Percentiles rank a stretch among this genome's conserved stretches.
These are phyloP conservation scores for Rhyacophila evoluta DNA, from an alignment of 2,888 invertebrate genomes.

Conservation along the genomic window DNA sequence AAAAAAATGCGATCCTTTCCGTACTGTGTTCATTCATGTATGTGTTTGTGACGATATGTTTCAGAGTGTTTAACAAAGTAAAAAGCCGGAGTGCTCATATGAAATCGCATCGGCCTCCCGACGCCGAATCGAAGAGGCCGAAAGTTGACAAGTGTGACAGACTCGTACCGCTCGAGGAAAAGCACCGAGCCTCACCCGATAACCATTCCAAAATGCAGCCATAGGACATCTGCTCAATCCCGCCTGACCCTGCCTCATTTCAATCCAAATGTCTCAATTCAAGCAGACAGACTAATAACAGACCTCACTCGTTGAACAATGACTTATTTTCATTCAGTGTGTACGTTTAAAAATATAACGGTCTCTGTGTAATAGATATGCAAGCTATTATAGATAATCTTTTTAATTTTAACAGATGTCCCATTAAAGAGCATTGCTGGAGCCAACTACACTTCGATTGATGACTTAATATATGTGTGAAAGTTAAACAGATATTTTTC, in stretches of 20 bases:
- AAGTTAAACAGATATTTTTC: not conserved
- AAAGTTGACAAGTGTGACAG: slow-evolving; percentile 73
- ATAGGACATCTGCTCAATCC: slow-evolving; percentile 50
- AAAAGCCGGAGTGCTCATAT: slow-evolving; percentile 99
- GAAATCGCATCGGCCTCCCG: slow-evolving; percentile 97
- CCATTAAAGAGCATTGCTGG: slow-evolving; percentile 47
- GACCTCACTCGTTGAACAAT: slow-evolving; percentile 7
- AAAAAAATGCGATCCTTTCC: not conserved
- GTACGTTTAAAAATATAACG: slow-evolving; percentile 26
- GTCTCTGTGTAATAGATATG: slow-evolving; percentile 2
- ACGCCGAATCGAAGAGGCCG: slow-evolving; percentile 81
- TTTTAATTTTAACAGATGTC: slow-evolving; percentile 47
- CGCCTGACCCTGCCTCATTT: slow-evolving; percentile 41
- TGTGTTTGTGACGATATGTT: slow-evolving; percentile 61
- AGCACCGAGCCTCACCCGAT: slow-evolving; percentile 64
- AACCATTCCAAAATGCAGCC: slow-evolving; percentile 63
- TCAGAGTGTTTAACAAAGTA: slow-evolving; percentile 96
- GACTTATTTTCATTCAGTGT: slow-evolving; percentile 26
- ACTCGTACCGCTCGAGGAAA: slow-evolving; percentile 67
- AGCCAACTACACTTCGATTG: slow-evolving; percentile 46
- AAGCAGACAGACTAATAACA: slow-evolving; percentile 7
- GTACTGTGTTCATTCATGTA: slow-evolving; percentile 7
- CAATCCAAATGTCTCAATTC: slow-evolving; percentile 39
- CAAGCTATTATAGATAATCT: slow-evolving; percentile 16
- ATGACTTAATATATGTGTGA: slow-evolving; percentile 13